These are phyloP conservation scores for Ranitomeya imitator DNA, from an alignment of 2,113 vertebrate species.

Conservation along the genomic window DNA sequence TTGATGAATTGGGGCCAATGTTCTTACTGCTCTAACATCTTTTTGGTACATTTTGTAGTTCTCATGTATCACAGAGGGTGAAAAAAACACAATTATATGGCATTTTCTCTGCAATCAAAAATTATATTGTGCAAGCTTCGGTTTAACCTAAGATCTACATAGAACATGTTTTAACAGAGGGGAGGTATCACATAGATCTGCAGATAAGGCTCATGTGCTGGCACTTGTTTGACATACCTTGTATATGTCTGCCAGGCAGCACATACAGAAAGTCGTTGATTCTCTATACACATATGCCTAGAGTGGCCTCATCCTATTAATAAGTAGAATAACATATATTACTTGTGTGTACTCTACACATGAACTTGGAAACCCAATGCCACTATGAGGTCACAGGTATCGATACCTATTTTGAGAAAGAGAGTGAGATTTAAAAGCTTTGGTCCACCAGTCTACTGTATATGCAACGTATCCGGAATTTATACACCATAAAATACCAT, in stretches of 20 bases:
- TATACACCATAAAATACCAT: background rate
- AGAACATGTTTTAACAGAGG: conserved; percentile 43
- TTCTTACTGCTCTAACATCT: background rate
- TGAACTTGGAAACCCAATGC: background rate
- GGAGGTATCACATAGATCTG: conserved; percentile 1
- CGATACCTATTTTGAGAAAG: background rate
- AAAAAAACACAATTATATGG: background rate
- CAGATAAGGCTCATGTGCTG: conserved; percentile 32
- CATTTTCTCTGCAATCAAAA: background rate
- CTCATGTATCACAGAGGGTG: background rate
- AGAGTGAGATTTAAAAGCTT: background rate
- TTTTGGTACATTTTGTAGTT: background rate
- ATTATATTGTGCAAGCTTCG: background rate
- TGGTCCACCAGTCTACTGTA: background rate
- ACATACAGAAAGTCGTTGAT: background rate
- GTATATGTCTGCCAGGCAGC: conserved; percentile 7
- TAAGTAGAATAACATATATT: background rate
- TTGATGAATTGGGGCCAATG: no score
- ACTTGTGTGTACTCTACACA: background rate
- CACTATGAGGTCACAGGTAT: background rate
- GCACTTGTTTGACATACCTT: conserved; percentile 31
- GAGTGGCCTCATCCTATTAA: background rate
- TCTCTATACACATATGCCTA: background rate
- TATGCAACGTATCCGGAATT: background rate
- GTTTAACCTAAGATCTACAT: conserved; percentile 6